Evolutionary conservation across 2,113 vertebrate species (phyloP), one percentile per base, ranked within the genome.

Genomic region (Xenopus laevis): DNA sequence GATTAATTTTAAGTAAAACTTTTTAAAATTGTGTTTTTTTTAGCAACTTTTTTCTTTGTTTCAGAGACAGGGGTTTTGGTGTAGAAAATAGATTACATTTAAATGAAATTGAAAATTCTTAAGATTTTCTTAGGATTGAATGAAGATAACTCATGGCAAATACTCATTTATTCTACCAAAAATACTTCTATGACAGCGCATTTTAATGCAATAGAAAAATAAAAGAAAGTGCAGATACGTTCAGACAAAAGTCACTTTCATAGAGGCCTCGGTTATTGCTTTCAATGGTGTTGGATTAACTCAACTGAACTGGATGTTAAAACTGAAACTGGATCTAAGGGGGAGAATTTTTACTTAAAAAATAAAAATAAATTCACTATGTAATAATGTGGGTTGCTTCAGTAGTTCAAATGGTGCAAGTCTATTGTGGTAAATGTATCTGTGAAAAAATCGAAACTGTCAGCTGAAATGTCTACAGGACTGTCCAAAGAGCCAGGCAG

Each of bases 361-460:
- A 27, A 27, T 47, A 88, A 87, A 82, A 68, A 71, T 17, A 84
- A 82, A 79, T 80, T 50, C 76, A 63, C 23, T 76, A 84, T 90
- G 87, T 87, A 85, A 83, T 89, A 83, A 9, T 40, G 7, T 20
- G 33, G 13, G 23, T 4, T 27, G 13, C 89, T 86, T 96, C 87
- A 98, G 82, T 95, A 96, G 88, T 93, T 97, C 86, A 98, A 85
- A 89, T 95, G 95, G 81, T 96, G 93, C 81, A 96, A 87, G 87
- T 98, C 96, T 83, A 97, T 96, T 79, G 95, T 96, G 80, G 94
- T 96, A 77, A 97, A 92, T 79, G 95, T 96, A 85, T 98, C 96
- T 83, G 96, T 94, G 86, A 98, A 98, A 87, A 98, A 94, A 85
- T 98, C 95, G 89, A 99, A 97, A 71, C 91, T 94, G 86, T 98